Percentiles rank a stretch among this genome's conserved stretches.
Conservation (phyloP, 2,797 vertebrate genomes). For the Morus bassanus region DNA sequence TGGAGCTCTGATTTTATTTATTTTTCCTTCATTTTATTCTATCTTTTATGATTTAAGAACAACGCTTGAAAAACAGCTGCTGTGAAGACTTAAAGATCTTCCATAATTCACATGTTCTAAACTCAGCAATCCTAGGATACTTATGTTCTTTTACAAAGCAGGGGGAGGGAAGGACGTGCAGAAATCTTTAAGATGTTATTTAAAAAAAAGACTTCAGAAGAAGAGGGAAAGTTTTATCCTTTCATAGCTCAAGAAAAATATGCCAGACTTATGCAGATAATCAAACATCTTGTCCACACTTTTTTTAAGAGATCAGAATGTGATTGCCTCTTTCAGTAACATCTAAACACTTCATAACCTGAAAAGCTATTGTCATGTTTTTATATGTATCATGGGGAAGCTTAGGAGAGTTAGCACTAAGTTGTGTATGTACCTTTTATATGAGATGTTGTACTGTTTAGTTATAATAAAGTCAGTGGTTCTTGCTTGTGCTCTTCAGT, state of each 20-base stretch:
- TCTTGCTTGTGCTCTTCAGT: not conserved
- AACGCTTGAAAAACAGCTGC: constrained; percentile 5
- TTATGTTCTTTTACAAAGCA: constrained; percentile 24
- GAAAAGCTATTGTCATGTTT: not conserved
- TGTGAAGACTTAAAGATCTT: constrained; percentile 9
- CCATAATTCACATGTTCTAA: constrained; percentile 28
- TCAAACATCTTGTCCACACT: not conserved
- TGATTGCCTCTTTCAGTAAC: not conserved
- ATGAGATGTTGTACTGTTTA: not conserved
- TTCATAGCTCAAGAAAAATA: not conserved
- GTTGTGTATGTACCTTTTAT: not conserved
- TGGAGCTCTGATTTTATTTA: not conserved
- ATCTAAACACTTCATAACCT: not conserved
- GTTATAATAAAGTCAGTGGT: not conserved
- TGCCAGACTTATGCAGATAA: not conserved
- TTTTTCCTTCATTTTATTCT: not conserved
- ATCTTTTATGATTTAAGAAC: constrained; percentile 13
- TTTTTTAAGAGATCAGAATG: not conserved
- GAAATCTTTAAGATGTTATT: not conserved
- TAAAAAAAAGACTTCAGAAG: not conserved
- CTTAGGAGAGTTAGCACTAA: not conserved
- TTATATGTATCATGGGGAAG: not conserved
- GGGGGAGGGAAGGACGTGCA: not conserved
- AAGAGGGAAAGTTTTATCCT: not conserved
- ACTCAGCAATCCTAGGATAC: not conserved